phyloP scores from a whole-genome alignment of 2,888 invertebrate genomes.

The Portevinia maculata region DNA sequence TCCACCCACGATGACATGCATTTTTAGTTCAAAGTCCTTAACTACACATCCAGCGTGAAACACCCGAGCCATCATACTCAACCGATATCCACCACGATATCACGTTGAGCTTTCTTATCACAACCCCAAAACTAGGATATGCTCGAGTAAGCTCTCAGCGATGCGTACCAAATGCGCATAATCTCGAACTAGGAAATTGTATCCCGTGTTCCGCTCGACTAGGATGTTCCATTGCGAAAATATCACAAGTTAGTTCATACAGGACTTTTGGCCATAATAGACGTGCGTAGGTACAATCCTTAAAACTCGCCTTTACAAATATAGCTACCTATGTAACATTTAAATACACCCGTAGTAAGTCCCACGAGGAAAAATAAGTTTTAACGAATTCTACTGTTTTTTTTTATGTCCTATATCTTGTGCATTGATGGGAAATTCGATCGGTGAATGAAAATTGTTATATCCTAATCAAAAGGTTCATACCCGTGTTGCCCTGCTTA shows the following conservation, averaged over 20 bases:
- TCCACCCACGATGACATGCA: not conserved
- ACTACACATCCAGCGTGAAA: slow-evolving; percentile 1
- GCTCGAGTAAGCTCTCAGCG: slow-evolving; percentile 48
- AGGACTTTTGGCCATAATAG: slow-evolving; percentile 49
- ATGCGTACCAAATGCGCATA: slow-evolving; percentile 67
- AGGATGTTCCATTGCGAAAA: slow-evolving; percentile 30
- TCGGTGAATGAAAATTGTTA: too few relatives aligned
- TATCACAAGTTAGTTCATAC: slow-evolving; percentile 48
- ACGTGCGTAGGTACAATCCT: slow-evolving; percentile 30
- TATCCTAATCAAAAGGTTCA: not conserved
- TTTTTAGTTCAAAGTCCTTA: slow-evolving; percentile 41
- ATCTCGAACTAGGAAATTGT: slow-evolving; percentile 53
- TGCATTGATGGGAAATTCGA: too few relatives aligned
- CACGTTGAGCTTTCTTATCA: slow-evolving; percentile 51
- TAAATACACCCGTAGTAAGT: not conserved
- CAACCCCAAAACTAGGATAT: slow-evolving; percentile 5
- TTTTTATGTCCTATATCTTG: too few relatives aligned
- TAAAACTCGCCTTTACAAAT: not conserved
- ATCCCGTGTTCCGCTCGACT: slow-evolving; percentile 50
- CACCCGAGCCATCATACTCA: slow-evolving; percentile 25
- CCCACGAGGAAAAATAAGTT: not conserved
- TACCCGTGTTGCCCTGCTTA: not conserved
- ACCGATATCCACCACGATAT: not conserved
- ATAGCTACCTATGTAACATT: too few relatives aligned
- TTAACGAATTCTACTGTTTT: too few relatives aligned